Percentiles rank a stretch among this genome's conserved stretches.
phyloP scores from a whole-genome alignment of 2,113 vertebrate genomes.

The Ictalurus furcatus region DNA sequence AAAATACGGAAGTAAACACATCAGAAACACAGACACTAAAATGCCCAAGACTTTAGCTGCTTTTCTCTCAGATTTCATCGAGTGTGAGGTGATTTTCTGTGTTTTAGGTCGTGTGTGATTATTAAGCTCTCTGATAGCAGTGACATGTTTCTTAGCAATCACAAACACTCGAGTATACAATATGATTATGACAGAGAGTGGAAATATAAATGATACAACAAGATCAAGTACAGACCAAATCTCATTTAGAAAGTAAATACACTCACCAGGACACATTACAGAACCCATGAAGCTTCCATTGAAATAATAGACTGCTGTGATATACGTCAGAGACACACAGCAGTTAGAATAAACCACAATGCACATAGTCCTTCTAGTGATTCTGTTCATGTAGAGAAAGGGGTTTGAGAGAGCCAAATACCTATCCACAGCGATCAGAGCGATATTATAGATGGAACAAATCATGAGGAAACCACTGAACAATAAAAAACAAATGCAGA shows the following conservation, averaged over 20 bases:
- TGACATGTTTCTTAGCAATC: too few relatives aligned
- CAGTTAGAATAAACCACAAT: neutral
- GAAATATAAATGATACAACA: conserved; percentile 45
- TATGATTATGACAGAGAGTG: conserved; percentile 31
- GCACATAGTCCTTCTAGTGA: neutral
- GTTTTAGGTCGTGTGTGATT: too few relatives aligned
- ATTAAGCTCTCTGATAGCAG: too few relatives aligned
- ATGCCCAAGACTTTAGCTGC: too few relatives aligned
- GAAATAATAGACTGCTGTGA: conserved; percentile 7
- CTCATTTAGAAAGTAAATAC: neutral
- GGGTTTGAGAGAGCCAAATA: conserved; percentile 44
- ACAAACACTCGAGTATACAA: too few relatives aligned
- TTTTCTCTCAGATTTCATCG: too few relatives aligned
- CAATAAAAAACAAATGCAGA: conserved; percentile 1
- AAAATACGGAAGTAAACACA: too few relatives aligned
- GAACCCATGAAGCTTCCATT: conserved; percentile 31
- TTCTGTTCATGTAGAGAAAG: conserved; percentile 39
- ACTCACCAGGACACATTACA: conserved; percentile 7
- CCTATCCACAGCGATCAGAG: conserved; percentile 50
- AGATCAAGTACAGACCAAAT: conserved; percentile 34
- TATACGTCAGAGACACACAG: conserved; percentile 16
- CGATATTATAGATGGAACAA: conserved; percentile 31
- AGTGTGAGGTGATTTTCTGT: too few relatives aligned
- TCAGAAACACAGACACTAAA: too few relatives aligned
- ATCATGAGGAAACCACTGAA: neutral